Evolutionary conservation across 1,140 invertebrate genomes (phyloP), one percentile per base, ranked within the genome.

Genomic region (Heliconius eleuchia): DNA sequence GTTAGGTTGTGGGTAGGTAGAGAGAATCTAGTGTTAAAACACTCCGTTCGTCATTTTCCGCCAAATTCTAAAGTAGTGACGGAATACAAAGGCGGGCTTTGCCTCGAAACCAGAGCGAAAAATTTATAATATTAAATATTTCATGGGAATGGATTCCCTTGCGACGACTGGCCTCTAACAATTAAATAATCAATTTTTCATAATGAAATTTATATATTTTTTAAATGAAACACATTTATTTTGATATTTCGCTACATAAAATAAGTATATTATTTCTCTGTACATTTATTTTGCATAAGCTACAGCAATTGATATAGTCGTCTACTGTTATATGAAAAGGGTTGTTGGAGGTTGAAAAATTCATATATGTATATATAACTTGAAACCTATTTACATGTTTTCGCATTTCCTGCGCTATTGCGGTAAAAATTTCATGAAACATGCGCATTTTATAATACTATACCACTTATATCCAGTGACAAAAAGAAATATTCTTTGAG

Each of bases 341-440:
- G 27, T 74, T 79, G 42, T 42, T 73, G 60, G 37, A 39, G 55
- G 86, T 82, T 77, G 85, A 88, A 84, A 88, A 88, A 91, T 90
- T 89, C 91, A 92, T 88, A 84, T 84, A 71, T 46, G 19, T 13
- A 46, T 46, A 46, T 46, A 46, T 16, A 60, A 87, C 87, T 87
- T 85, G 80, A 80, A 86, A 86, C 79, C 77, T 83, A 77, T 90
- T 86, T 82, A 84, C 81, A 85, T 75, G 60, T 34, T 75, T 75
- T 76, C 82, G 71, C 80, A 50, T 74, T 60, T 30, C 71, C 23
- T 71, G 71, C 80, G 76, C 79, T 60, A 81, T 81, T 81, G 80
- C 80, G 72, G 80, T 74, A 76, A 77, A 60, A 75, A 1, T 74
- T 55, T 46, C n/a, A 73, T 73, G 30, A 70, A 71, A 71, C 60